Evolutionary conservation across 2,113 vertebrate species (phyloP).

Genomic region (Vulpes ferrilata): DNA sequence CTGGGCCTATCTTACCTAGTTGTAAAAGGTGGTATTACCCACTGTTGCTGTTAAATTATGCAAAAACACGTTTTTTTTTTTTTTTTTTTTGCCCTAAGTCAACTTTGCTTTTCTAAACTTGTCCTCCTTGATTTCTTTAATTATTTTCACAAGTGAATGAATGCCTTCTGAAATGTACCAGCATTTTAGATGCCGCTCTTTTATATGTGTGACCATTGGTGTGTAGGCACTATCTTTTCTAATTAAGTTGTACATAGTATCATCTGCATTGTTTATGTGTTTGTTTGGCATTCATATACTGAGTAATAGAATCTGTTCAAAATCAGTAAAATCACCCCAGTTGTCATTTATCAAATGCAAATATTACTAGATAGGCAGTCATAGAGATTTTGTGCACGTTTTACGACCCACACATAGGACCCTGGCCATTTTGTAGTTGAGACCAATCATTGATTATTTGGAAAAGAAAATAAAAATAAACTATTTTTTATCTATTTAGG

Average conservation of each 20-base stretch:
- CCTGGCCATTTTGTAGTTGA: neutral
- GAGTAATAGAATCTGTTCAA: neutral
- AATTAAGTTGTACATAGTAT: neutral
- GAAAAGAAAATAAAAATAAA: constrained; percentile 16
- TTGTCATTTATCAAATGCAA: neutral
- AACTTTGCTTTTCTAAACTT: neutral
- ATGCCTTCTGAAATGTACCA: neutral
- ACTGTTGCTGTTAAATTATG: neutral
- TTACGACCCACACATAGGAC: neutral
- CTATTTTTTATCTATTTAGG: neutral
- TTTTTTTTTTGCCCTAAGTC: neutral
- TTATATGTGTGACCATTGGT: neutral
- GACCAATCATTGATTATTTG: neutral
- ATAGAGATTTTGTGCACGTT: neutral
- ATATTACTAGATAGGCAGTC: neutral
- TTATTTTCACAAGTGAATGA: neutral
- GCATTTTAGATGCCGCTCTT: neutral
- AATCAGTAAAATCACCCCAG: neutral
- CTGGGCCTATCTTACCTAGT: neutral
- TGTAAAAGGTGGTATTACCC: neutral
- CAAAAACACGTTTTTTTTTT: neutral
- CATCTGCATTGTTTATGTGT: neutral
- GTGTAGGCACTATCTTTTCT: neutral
- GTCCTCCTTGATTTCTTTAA: neutral
- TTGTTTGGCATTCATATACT: neutral